Evolutionary conservation across 2,888 invertebrate genomes (phyloP).

Genomic region (Gymnocheta viridis): DNA sequence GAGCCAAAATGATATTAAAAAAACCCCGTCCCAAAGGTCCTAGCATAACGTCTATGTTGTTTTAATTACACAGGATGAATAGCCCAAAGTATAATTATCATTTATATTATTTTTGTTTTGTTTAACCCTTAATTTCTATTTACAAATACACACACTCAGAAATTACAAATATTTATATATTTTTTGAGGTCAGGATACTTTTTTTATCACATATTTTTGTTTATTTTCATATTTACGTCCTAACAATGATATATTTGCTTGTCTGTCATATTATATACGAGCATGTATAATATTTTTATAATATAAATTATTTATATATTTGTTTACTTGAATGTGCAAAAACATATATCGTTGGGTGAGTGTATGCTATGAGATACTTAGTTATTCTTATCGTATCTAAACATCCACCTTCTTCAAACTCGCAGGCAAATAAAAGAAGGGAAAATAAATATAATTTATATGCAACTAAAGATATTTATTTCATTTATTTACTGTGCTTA

Average conservation of each 20-base stretch:
- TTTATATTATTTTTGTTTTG: background rate
- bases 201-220: background rate
- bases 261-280: conserved; percentile 12
- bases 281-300: conserved; percentile 1
- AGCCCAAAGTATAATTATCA: too few relatives aligned
- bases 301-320: conserved; percentile 16
- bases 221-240: conserved; percentile 38
- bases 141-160: background rate
- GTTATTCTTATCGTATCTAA: conserved; percentile 47
- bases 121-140: background rate
- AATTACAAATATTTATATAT: too few relatives aligned
- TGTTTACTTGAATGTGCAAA: background rate
- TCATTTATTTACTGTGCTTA: conserved; percentile 76
- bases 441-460: conserved; percentile 50
- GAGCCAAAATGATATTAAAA: conserved; percentile 17
- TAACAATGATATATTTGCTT: conserved; percentile 52
- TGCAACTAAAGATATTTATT: conserved; percentile 55
- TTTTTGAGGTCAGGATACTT: background rate
- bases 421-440: conserved; percentile 32
- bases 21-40: too few relatives aligned
- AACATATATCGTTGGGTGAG: background rate
- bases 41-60: background rate
- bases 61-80: background rate
- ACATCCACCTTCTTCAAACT: conserved; percentile 51
- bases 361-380: background rate